Evolutionary conservation across 1,140 invertebrate species (phyloP), one percentile per base, ranked within the genome.

Genomic region (Apis dorsata): DNA sequence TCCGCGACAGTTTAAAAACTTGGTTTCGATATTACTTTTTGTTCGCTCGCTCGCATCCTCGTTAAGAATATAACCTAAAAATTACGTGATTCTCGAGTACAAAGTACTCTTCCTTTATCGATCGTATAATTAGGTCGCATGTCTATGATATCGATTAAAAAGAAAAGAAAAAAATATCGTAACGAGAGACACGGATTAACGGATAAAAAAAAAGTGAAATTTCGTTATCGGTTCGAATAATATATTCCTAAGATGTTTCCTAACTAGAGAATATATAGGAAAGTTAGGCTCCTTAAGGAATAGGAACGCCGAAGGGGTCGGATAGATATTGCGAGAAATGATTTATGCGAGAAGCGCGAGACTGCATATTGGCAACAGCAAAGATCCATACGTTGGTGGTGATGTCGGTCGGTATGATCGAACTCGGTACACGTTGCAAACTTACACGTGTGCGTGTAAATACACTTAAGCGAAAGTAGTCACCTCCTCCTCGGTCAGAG

Each of bases 271-370:
- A 77, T 89, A 89, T 87, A 44, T 44, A 44, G 34, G 87, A 90
- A 90, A 89, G 90, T 89, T 85, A 87, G 86, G 85, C 83, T 77
- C 85, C 72, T 84, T 89, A 79, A 86, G 81, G 86, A 85, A 92
- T 91, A 85, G 81, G 51, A 60, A 65, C 81, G 66, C 76, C 83
- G 84, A 85, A 87, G 87, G 81, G 84, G 77, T 88, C 89, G 81
- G 91, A 92, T 92, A 92, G 87, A 92, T 93, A 93, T 93, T 93
- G 91, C 92, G 88, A 90, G 88, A 93, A 91, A 90, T 93, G 92
- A 93, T 93, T 93, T 93, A 93, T 92, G 89, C 86, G 86, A 84
- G 87, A 88, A 81, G 88, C 89, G 90, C 90, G 88, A 87, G 89
- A 91, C 89, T 88, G 86, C 91, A 93, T 92, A 93, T 92, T 93